Evolutionary conservation across 2,797 vertebrate species (phyloP), one percentile per base, ranked within the genome.

Genomic region (Geotrypetes seraphini): DNA sequence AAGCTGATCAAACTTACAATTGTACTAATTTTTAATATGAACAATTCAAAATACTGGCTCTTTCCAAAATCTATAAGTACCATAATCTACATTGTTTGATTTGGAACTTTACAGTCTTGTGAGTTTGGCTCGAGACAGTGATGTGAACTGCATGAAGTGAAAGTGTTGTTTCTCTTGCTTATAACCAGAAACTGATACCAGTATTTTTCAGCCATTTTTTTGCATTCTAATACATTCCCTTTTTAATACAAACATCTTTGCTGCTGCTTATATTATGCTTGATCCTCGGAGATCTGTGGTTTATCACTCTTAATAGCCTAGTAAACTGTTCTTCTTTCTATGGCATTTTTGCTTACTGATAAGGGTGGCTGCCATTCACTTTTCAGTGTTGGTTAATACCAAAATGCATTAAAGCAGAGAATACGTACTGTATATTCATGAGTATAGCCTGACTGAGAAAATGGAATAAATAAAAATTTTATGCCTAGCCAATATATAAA

Each of bases 61-160:
- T n/a, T 23, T 23, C 22, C 22, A 11, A n/a, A 8, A 10, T 12
- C n/a, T n/a, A 13, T 12, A n/a, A n/a, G n/a, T 14, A 10, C 23
- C 4, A 25, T 8, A 9, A 14, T 9, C 23, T 25, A 25, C 13
- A 15, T 10, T 6, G 7, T 14, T 15, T 14, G 8, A 10, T 5
- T 10, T 10, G 39, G 15, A 35, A 29, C n/a, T 6, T 14, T 5
- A 9, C 11, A 1, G 11, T 24, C 4, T 5, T 1, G 18, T n/a
- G n/a, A 6, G 28, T 43, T 47, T 52, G 27, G 31, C 33, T 16
- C 22, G 21, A 40, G 16, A 16, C 34, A 42, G 39, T 27, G 16
- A 16, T 1, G 0, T 18, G 1, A 21, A 32, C 28, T 28, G 14
- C 10, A 7, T 35, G 11, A 11, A 13, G 12, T 3, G 3, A 0